A percentile compares a stretch with the other conserved stretches of the same genome.
Conservation (phyloP, 2,888 invertebrate genomes). For the Galerucella calmariensis region DNA sequence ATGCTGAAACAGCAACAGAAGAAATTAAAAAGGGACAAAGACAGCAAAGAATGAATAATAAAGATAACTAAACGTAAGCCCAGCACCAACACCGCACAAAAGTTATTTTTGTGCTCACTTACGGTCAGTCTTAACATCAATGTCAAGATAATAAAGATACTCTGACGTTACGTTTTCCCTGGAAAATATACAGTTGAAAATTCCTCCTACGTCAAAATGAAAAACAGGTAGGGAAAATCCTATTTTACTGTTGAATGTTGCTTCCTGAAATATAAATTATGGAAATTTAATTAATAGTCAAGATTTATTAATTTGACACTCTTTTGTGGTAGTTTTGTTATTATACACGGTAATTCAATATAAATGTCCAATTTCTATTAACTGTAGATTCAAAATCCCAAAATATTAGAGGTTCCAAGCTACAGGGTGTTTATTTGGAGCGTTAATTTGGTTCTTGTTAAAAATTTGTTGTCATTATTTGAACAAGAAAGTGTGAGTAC, state of each 20-base stretch:
- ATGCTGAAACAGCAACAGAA: too few relatives aligned
- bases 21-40: neutral
- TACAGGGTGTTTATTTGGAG: too few relatives aligned
- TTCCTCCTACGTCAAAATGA: neutral
- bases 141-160: neutral
- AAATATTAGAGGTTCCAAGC: too few relatives aligned
- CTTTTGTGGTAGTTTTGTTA: neutral
- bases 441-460: too few relatives aligned
- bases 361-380: too few relatives aligned
- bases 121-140: neutral
- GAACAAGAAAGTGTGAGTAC: too few relatives aligned
- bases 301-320: neutral
- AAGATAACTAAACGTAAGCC: neutral
- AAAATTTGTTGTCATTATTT: too few relatives aligned
- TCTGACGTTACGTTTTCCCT: neutral
- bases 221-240: neutral
- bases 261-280: constrained; percentile 14
- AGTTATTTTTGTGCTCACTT: neutral
- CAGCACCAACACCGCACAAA: neutral
- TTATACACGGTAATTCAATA: neutral
- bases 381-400: too few relatives aligned
- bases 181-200: neutral
- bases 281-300: neutral
- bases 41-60: neutral
- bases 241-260: constrained; percentile 9